Evolutionary conservation across 2,113 vertebrate species (phyloP).

Genomic region (Pionites leucogaster): DNA sequence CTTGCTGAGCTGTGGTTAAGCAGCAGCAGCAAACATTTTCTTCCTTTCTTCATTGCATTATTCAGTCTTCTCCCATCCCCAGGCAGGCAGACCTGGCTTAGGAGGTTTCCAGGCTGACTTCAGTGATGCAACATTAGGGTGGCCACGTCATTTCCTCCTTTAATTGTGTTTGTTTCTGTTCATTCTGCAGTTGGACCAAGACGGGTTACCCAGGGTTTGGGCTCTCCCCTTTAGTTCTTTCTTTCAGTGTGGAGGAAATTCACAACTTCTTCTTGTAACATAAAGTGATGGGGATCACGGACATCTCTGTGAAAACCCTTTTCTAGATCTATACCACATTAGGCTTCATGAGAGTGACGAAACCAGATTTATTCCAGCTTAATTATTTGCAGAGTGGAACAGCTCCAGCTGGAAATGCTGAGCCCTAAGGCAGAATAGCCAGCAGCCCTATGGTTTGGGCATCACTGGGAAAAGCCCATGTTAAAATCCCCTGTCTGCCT

Average conservation of each 20-base stretch:
- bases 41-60: not conserved
- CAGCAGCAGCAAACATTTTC: not conserved
- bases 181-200: not conserved
- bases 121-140: not conserved
- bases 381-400: not conserved
- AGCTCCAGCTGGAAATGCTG: not conserved
- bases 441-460: not conserved
- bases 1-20: not conserved
- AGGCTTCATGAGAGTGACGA: not conserved
- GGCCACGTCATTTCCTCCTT: not conserved
- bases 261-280: not conserved
- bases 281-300: not conserved
- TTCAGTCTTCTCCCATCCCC: not conserved
- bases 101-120: not conserved
- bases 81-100: not conserved
- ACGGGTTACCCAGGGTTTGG: not conserved
- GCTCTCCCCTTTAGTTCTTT: slow-evolving; percentile 15
- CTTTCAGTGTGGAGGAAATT: slow-evolving; percentile 5
- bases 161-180: not conserved
- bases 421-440: not conserved
- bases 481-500: not conserved
- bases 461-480: not conserved
- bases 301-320: not conserved
- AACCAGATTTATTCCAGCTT: not conserved
- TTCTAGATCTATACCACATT: not conserved